phyloP scores from a whole-genome alignment of 2,888 invertebrate genomes.

The Tipula helvola region DNA sequence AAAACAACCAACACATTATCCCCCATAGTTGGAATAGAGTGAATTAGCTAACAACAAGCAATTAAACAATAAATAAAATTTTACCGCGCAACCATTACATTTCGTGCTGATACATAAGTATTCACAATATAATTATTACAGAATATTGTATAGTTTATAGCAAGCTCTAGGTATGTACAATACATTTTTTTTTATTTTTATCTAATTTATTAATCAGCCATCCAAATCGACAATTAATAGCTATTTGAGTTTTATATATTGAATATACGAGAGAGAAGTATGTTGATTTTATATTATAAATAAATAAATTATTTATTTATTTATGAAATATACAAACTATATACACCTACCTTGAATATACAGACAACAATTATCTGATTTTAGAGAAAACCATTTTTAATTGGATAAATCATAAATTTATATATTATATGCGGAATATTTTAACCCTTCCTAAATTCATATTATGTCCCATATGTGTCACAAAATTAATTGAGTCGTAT shows the following conservation, averaged over 20 bases:
- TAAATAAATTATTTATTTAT: neutral
- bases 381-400: neutral
- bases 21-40: neutral
- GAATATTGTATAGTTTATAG: neutral
- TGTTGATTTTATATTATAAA: neutral
- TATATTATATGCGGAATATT: neutral
- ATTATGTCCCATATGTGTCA: neutral
- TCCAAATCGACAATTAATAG: neutral
- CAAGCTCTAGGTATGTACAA: neutral
- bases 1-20: neutral
- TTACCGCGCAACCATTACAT: neutral
- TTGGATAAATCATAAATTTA: neutral
- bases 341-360: neutral
- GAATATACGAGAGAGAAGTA: neutral
- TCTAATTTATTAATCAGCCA: neutral
- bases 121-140: neutral
- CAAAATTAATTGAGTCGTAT: neutral
- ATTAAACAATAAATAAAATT: neutral
- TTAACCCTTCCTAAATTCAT: neutral
- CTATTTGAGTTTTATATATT: neutral
- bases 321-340: neutral
- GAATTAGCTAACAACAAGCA: constrained; percentile 4
- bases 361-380: neutral
- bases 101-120: neutral
- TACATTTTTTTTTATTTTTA: neutral